Percentiles rank a stretch among this genome's conserved stretches.
phyloP scores from a whole-genome alignment of 2,113 vertebrate genomes.

The Cygnus atratus region DNA sequence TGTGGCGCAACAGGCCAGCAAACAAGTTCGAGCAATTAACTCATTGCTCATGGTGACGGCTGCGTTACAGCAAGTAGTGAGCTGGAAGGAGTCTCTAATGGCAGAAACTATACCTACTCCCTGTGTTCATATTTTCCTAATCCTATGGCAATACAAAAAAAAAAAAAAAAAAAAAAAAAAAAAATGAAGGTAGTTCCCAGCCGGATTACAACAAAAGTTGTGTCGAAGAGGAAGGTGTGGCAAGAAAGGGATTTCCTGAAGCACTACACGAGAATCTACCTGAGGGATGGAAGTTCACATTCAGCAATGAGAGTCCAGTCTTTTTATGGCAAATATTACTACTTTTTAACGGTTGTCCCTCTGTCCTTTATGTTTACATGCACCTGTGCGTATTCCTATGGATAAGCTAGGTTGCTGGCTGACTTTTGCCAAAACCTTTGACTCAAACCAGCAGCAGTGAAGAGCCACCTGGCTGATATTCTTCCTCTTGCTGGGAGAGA shows the following conservation, averaged over 20 bases:
- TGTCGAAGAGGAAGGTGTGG: not conserved
- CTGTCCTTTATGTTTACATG: not conserved
- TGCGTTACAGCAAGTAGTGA: not conserved
- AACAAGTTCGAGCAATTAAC: not conserved
- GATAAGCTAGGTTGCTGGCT: not conserved
- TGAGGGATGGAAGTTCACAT: not conserved
- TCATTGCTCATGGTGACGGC: not conserved
- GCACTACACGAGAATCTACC: not conserved
- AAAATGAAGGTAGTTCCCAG: not conserved
- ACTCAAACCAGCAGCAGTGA: not conserved
- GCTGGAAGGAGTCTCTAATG: not conserved
- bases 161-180: fast-evolving
- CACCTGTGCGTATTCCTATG: not conserved
- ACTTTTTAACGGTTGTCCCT: not conserved
- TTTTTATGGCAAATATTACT: not conserved
- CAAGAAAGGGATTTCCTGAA: not conserved
- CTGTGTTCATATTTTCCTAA: not conserved
- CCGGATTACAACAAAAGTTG: not conserved
- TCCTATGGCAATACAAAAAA: not conserved
- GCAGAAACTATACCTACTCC: not conserved
- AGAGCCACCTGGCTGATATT: not conserved
- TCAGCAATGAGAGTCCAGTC: not conserved
- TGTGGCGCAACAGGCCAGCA: not conserved
- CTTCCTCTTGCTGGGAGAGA: not conserved
- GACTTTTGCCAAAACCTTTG: not conserved